Evolutionary conservation across 2,113 vertebrate species (phyloP), one percentile per base, ranked within the genome.

Genomic region (Cyanistes caeruleus): DNA sequence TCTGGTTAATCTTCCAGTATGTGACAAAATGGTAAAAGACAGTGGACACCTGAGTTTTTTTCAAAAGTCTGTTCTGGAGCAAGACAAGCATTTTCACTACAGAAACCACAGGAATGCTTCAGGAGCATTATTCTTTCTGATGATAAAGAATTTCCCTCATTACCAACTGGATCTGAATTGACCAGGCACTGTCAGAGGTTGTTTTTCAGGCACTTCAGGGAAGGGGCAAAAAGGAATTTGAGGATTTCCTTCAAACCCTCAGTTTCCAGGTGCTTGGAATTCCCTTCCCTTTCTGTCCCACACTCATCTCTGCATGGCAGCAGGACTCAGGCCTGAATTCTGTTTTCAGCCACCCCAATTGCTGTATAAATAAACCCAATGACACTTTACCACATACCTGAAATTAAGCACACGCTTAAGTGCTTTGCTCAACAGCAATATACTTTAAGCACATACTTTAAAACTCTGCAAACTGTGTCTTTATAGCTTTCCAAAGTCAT

Each of bases 401-500:
- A 90, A 96, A 92, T 95, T 96, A 96, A 94, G 90, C 95, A 96
- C 87, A 78, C 13, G 56, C 79, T 96, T 94, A 96, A 94, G 72
- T 95, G 88, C 90, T 95, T 95, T 92, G 52, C 85, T 95, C 87
- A 95, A 97, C 88, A 97, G 95, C 93, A 90, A 92, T 96, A 96
- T 96, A 94, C 90, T 96, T 96, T 96, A 95, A 96, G 93, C 52
- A 97, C 95, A 88, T 84, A 74, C 92, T 96, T 96, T 96, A 93
- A 94, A 93, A 93, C 90, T 94, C 88, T 94, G 64, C 90, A 95
- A 96, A 97, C 90, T 88, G 79, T 93, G 90, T 88, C 90, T 90
- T 96, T 97, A 97, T 94, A 68, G 85, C 95, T 88, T 92, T 90
- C 43, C 72, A 89, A 90, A 95, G 88, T 64, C 93, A 94, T 95